phyloP scores from a whole-genome alignment of 1,140 invertebrate species.

The Eriocheir sinensis region DNA sequence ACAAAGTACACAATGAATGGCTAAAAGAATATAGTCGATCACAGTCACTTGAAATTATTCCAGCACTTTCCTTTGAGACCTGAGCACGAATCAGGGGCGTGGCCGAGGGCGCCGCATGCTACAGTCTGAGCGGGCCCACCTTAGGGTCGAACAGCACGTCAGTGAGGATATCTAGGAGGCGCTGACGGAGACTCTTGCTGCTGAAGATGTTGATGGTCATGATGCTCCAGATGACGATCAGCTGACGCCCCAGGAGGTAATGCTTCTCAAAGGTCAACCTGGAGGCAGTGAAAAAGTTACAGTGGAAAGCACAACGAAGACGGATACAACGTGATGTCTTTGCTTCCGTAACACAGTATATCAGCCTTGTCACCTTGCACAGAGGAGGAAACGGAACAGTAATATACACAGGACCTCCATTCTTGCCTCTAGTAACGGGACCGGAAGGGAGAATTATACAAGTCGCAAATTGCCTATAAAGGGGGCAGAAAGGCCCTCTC shows the following conservation, averaged over 20 bases:
- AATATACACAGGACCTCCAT: too few relatives aligned
- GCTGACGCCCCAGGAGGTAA: neutral
- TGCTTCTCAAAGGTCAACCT: conserved; percentile 31
- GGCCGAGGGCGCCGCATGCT: neutral
- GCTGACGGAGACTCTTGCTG: neutral
- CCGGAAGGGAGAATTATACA: too few relatives aligned
- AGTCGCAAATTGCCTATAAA: too few relatives aligned
- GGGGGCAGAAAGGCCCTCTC: too few relatives aligned
- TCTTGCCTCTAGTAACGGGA: too few relatives aligned
- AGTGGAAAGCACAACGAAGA: too few relatives aligned
- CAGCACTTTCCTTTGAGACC: neutral
- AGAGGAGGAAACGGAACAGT: too few relatives aligned
- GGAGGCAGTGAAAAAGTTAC: neutral
- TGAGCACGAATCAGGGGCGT: neutral
- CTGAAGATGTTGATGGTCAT: conserved; percentile 46
- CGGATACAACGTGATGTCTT: too few relatives aligned
- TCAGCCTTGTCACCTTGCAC: too few relatives aligned
- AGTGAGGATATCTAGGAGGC: conserved; percentile 36
- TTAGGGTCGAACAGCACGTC: conserved; percentile 48
- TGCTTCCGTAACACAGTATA: too few relatives aligned
- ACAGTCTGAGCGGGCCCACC: neutral
- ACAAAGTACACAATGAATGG: neutral
- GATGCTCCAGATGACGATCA: conserved; percentile 57
- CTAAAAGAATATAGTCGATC: neutral
- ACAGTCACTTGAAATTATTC: neutral